phyloP scores from a whole-genome alignment of 2,797 vertebrate genomes.

The Myotis vivesi region DNA sequence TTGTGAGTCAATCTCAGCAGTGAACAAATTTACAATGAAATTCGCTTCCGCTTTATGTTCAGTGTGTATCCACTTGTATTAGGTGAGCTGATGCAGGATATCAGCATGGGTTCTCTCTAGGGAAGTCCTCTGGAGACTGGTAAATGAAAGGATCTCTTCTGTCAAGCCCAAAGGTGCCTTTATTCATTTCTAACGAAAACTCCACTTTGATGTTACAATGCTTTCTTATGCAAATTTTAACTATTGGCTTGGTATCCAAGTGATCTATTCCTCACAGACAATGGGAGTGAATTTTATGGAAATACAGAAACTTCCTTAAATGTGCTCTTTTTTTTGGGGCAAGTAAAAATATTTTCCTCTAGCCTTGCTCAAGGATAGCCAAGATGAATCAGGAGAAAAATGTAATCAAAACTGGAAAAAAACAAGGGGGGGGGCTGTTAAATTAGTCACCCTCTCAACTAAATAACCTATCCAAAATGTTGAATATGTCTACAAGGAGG shows the following conservation, averaged over 20 bases:
- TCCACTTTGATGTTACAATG: constrained; percentile 10
- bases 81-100: constrained; percentile 1
- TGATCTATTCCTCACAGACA: neutral
- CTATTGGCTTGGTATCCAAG: neutral
- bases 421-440: neutral
- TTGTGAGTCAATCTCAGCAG: constrained; percentile 40
- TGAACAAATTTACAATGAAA: constrained; percentile 56
- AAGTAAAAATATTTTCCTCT: neutral
- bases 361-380: neutral
- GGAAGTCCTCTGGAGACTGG: constrained; percentile 30
- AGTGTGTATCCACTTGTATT: constrained; percentile 31
- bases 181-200: neutral
- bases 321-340: neutral
- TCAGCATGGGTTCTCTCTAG: neutral
- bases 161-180: neutral
- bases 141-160: constrained; percentile 49
- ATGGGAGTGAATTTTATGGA: constrained; percentile 15
- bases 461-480: neutral
- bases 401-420: neutral
- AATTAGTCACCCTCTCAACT: neutral
- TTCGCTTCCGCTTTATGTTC: constrained; percentile 27
- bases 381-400: neutral
- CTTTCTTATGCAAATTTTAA: constrained; percentile 53
- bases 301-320: constrained; percentile 1
- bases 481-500: neutral